Percentiles rank a stretch among this genome's conserved stretches.
Evolutionary conservation across 1,140 invertebrate genomes (phyloP).

Genomic region (Dysdera silvatica): DNA sequence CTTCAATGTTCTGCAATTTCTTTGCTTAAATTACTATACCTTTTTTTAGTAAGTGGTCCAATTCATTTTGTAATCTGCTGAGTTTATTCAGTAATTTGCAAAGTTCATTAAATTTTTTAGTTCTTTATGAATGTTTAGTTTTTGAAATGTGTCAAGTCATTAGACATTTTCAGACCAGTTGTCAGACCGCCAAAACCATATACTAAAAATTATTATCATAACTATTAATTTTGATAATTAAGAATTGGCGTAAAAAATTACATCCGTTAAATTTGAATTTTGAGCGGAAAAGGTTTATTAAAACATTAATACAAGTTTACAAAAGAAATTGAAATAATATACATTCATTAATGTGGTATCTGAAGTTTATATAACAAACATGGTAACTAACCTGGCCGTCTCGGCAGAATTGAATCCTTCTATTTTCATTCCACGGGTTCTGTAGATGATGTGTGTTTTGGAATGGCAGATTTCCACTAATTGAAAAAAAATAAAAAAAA

Average conservation of each 20-base stretch:
- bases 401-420: slow-evolving; percentile 47
- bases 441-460: slow-evolving; percentile 46
- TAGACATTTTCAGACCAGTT: too few species aligned
- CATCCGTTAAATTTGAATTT: not conserved
- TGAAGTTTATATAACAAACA: not conserved
- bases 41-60: too few species aligned
- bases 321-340: not conserved
- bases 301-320: not conserved
- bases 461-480: slow-evolving; percentile 48
- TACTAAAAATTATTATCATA: not conserved
- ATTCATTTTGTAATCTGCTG: too few species aligned
- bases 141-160: too few species aligned
- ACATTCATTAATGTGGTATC: not conserved
- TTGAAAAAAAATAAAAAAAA: slow-evolving; percentile 10
- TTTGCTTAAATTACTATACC: too few species aligned
- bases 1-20: too few species aligned
- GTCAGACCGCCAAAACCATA: too few species aligned
- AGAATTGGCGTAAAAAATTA: not conserved
- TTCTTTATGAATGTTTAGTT: too few species aligned
- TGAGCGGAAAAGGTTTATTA: not conserved
- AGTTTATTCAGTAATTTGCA: too few species aligned
- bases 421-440: slow-evolving; percentile 51
- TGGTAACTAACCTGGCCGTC: slow-evolving; percentile 48
- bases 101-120: too few species aligned
- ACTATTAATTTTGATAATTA: not conserved